Base-by-base conservation (phyloP, 2,113 vertebrate species). In the Takifugu bimaculatus region DNA sequence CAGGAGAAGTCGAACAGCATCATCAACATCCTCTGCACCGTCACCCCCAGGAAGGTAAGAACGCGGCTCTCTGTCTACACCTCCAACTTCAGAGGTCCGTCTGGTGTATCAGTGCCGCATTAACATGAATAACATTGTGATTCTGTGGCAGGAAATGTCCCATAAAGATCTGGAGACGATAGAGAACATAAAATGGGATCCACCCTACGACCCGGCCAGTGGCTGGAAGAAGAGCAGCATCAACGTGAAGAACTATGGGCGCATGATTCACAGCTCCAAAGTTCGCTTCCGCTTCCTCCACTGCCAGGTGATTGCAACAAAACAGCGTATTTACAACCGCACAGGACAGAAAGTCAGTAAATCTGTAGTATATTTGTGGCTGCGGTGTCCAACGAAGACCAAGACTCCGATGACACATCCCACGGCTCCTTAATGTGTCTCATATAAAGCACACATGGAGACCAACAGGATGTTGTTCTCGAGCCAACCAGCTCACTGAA, bases 191-290 rank as follows among this genome's bases (percentile, higher is more conserved):
- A 91, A 91, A 61, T 77, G 92, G 82, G 92, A 97, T 50, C 94
- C 87, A 13, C 86, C 82, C 1, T 91, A 90, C 0, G 89, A 92
- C 63, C 90, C 86, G 0, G 85, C 62, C 59, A 90, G 66, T 0
- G 92, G 90, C 52, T 93, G 92, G 92, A 91, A 93, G 70, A 92
- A 92, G 57, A 92, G 90, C 79, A 92, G 92, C 79, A 87, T 92
- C 70, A 92, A 92, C 0, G 94, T 97, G 63, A 92, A 96, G 82
- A 94, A 93, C 48, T 91, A 97, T 20, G 95, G 93, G 32, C 89
- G 93, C 32, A 92, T 97, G 28, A 90, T 99, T 77, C 89, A 97
- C 85, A 97, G 95, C 68, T 94, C 95, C 88, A 97, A 94, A 87
- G 96, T 98, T 51, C 94, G 93, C 70, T 93, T 98, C 25, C 92